These are phyloP conservation scores for Cheilosia urbana DNA, from an alignment of 2,888 invertebrate species.

Conservation along the genomic window DNA sequence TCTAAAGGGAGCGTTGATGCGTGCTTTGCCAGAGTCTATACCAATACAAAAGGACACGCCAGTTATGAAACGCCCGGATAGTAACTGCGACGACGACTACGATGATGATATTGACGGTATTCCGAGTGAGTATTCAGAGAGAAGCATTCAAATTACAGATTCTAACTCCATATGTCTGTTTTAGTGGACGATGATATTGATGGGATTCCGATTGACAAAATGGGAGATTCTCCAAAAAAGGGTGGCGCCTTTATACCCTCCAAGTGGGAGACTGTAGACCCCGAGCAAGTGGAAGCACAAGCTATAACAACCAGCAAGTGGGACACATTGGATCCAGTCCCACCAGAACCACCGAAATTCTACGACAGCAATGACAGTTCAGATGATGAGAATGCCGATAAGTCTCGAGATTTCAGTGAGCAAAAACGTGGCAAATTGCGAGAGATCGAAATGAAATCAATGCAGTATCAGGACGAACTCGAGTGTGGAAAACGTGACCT, in stretches of 20 bases:
- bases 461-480: constrained; percentile 98
- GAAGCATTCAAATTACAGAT: constrained; percentile 38
- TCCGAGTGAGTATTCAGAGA: constrained; percentile 84
- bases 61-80: constrained; percentile 74
- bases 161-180: constrained; percentile 19
- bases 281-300: constrained; percentile 91
- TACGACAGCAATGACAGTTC: constrained; percentile 80
- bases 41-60: constrained; percentile 81
- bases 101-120: constrained; percentile 89
- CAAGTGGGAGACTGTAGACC: constrained; percentile 98
- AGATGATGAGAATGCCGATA: constrained; percentile 80
- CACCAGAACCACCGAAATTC: constrained; percentile 82
- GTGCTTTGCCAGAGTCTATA: constrained; percentile 81
- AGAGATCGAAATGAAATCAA: constrained; percentile 97
- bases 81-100: constrained; percentile 80
- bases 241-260: constrained; percentile 93
- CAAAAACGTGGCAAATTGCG: constrained; percentile 90
- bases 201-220: constrained; percentile 88
- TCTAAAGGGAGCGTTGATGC: constrained; percentile 88
- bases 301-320: constrained; percentile 95
- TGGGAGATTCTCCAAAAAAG: constrained; percentile 74
- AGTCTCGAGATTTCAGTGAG: constrained; percentile 86
- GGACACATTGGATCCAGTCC: constrained; percentile 88
- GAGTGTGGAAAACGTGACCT: constrained; percentile 92
- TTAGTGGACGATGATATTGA: constrained; percentile 91